Conservation (phyloP, 2,888 invertebrate species). For the Andricus curvator region DNA sequence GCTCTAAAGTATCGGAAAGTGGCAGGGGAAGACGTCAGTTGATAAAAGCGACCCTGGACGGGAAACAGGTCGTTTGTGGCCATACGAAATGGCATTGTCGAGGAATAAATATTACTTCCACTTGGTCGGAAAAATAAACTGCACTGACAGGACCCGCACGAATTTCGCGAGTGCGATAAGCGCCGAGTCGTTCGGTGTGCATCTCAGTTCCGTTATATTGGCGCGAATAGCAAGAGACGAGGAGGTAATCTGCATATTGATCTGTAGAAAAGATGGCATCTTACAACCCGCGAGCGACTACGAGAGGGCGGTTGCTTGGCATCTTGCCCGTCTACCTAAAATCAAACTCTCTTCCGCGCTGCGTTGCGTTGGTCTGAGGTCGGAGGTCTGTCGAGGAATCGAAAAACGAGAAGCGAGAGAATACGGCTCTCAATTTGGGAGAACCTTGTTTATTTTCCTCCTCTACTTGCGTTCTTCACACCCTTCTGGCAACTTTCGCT, state of each 20-base stretch:
- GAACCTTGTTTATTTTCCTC: conserved; percentile 40
- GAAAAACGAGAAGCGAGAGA: conserved; percentile 24
- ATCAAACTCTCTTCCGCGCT: conserved; percentile 50
- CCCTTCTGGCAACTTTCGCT: conserved; percentile 9
- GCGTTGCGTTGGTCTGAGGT: conserved; percentile 48
- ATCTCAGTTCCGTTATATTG: conserved; percentile 69
- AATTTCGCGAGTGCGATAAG: conserved; percentile 58
- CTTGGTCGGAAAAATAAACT: conserved; percentile 28
- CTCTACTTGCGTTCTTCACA: not conserved
- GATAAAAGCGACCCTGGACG: conserved; percentile 16
- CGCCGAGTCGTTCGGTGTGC: conserved; percentile 58
- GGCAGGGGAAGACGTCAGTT: conserved; percentile 12
- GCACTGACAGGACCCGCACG: conserved; percentile 47
- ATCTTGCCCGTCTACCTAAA: conserved; percentile 57
- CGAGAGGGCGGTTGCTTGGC: conserved; percentile 58
- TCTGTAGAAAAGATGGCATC: conserved; percentile 64
- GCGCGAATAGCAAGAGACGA: conserved; percentile 66
- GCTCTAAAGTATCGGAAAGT: conserved; percentile 15
- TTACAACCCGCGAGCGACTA: conserved; percentile 47
- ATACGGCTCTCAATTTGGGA: conserved; percentile 37
- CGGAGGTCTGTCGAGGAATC: conserved; percentile 15
- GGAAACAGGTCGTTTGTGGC: conserved; percentile 15
- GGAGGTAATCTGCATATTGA: conserved; percentile 73
- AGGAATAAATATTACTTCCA: conserved; percentile 46
- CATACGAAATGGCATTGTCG: conserved; percentile 32